Percentiles rank a stretch among this genome's conserved stretches.
Evolutionary conservation across 2,888 invertebrate genomes (phyloP).

Genomic region (Iphiclides podalirius): DNA sequence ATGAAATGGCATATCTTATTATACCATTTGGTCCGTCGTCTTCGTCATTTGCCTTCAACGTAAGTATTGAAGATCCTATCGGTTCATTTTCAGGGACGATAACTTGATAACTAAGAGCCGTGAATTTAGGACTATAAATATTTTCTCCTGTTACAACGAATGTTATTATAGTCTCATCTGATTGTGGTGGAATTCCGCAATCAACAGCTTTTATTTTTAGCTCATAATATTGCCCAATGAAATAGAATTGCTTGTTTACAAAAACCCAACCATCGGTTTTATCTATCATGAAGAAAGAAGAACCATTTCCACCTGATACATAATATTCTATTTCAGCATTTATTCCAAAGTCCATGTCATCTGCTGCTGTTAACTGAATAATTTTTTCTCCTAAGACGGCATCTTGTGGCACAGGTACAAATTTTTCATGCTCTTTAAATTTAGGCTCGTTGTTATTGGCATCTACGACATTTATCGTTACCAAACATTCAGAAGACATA

Average conservation of each 20-base stretch:
- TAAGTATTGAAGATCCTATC: constrained; percentile 90
- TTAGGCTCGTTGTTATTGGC: constrained; percentile 95
- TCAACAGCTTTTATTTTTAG: constrained; percentile 89
- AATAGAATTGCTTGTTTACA: constrained; percentile 80
- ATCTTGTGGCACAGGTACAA: constrained; percentile 90
- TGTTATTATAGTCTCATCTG: constrained; percentile 85
- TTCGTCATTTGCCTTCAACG: constrained; percentile 90
- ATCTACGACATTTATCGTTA: constrained; percentile 93
- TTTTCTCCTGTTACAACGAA: constrained; percentile 94
- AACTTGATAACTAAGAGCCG: constrained; percentile 91
- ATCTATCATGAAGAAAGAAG: constrained; percentile 86
- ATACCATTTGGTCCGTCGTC: constrained; percentile 95
- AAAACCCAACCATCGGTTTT: constrained; percentile 90
- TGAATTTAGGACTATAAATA: constrained; percentile 88
- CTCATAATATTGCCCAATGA: constrained; percentile 82
- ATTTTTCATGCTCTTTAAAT: constrained; percentile 86
- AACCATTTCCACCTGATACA: constrained; percentile 87
- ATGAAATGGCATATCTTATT: constrained; percentile 90
- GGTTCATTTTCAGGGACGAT: constrained; percentile 95
- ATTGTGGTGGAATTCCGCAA: constrained; percentile 92
- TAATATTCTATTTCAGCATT: constrained; percentile 93
- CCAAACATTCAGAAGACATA: constrained; percentile 92
- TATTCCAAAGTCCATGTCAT: constrained; percentile 90
- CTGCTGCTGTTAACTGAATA: constrained; percentile 86
- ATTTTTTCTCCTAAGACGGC: constrained; percentile 86